Evolutionary conservation across 2,113 vertebrate genomes (phyloP), one percentile per base, ranked within the genome.

Genomic region (Propithecus coquereli): DNA sequence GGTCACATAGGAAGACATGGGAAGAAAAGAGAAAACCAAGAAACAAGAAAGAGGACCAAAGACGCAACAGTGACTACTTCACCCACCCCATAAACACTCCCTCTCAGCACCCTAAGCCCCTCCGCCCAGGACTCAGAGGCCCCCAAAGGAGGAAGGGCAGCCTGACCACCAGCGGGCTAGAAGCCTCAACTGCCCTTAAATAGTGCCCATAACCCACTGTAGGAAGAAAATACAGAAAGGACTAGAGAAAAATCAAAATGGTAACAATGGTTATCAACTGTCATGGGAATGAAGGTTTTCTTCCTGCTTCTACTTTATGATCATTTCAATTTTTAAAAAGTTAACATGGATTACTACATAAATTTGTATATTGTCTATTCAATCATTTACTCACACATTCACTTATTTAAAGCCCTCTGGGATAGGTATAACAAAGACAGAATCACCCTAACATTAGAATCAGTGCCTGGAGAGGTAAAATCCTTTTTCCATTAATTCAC

Each of bases 261-360:
- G 18, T 5, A 74, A 70, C 6, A 52, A 50, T 25, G 4, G 66
- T n/a, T 80, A 52, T 54, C n/a, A 27, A 8, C 4, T 30, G 17
- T 30, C 90, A 7, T 45, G 54, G 23, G 10, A 66, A 93, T 3
- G 5, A 74, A 25, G 17, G 14, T 27, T 57, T 91, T 70, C 61
- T 73, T 94, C 17, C 45, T 40, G 27, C 11, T 86, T 79, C 50
- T 43, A 30, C 18, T 85, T 66, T 83, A 73, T 16, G 30, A 45
- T 63, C n/a, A 57, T 88, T 85, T 87, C 27, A 47, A 27, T 70
- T 68, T 88, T 74, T 73, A 30, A 74, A 84, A 82, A 96, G 66
- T 32, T 30, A 47, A 50, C n/a, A 54, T 14, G 34, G 12, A 37
- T 84, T n/a, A 37, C 22, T 81, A 71, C 34, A 7, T 74, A 23